phyloP scores from a whole-genome alignment of 1,140 invertebrate species.

The Trachymyrmex septentrionalis region DNA sequence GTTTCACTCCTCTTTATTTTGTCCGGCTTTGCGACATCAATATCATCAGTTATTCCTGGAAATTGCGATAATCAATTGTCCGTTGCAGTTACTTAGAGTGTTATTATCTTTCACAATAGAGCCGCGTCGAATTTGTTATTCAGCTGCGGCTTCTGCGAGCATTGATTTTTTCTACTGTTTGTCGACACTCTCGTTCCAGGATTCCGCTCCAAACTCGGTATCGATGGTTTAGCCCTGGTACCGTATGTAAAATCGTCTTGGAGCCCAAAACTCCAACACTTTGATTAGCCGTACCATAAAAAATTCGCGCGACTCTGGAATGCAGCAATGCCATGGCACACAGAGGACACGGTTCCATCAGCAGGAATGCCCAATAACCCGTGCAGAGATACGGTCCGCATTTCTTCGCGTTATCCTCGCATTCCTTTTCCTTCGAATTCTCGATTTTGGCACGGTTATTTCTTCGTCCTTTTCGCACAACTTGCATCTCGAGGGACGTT shows the following conservation, averaged over 20 bases:
- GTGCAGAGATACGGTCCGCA: slow-evolving; percentile 95
- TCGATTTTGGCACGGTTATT: slow-evolving; percentile 39
- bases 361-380: slow-evolving; percentile 94
- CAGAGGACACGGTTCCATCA: slow-evolving; percentile 96
- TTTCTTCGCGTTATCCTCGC: slow-evolving; percentile 66
- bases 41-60: slow-evolving; percentile 2
- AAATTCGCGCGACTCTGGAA: slow-evolving; percentile 93
- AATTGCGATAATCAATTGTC: not conserved
- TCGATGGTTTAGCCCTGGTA: slow-evolving; percentile 95
- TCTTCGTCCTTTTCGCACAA: slow-evolving; percentile 30
- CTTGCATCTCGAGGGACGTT: slow-evolving; percentile 8
- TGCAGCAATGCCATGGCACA: slow-evolving; percentile 98
- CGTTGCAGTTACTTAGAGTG: not conserved
- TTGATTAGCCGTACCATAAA: slow-evolving; percentile 89
- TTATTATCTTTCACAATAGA: slow-evolving; percentile 26
- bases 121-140: not conserved
- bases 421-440: not conserved
- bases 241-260: slow-evolving; percentile 91
- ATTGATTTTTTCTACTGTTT: slow-evolving; percentile 35
- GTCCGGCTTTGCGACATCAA: not conserved
- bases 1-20: not conserved
- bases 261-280: slow-evolving; percentile 91
- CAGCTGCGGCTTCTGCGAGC: slow-evolving; percentile 22
- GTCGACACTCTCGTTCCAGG: slow-evolving; percentile 77
- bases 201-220: slow-evolving; percentile 92